Percentiles rank a stretch among this genome's conserved stretches.
phyloP scores from a whole-genome alignment of 2,113 vertebrate species.

The Strix uralensis region DNA sequence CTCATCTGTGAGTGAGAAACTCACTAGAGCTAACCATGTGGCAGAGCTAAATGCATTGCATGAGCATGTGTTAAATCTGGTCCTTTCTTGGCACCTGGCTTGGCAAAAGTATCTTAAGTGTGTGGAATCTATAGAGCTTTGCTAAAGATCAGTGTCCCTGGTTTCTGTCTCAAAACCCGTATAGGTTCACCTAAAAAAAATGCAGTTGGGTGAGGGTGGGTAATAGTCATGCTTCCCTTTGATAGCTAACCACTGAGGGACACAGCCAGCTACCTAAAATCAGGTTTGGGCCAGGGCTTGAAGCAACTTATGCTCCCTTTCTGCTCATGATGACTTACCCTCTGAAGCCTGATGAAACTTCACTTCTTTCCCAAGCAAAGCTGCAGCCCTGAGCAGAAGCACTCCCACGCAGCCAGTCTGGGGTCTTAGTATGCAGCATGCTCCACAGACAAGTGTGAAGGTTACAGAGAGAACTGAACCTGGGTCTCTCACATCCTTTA shows the following conservation, averaged over 20 bases:
- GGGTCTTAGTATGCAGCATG: not conserved
- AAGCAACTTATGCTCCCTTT: not conserved
- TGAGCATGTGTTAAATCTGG: not conserved
- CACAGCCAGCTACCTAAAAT: not conserved
- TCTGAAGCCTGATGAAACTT: not conserved
- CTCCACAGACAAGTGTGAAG: not conserved
- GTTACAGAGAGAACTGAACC: not conserved
- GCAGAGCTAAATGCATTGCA: not conserved
- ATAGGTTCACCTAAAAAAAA: not conserved
- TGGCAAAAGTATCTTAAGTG: not conserved
- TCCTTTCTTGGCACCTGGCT: not conserved
- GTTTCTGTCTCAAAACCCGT: not conserved
- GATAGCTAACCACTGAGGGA: not conserved
- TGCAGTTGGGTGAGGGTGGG: not conserved
- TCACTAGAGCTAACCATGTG: not conserved
- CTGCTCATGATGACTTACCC: not conserved
- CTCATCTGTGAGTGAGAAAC: not conserved
- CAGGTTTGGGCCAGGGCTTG: not conserved
- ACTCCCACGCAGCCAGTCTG: not conserved
- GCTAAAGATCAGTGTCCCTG: not conserved
- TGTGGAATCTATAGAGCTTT: not conserved
- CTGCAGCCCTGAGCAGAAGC: not conserved
- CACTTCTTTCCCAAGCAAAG: not conserved
- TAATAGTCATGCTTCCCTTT: not conserved
- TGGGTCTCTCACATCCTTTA: not conserved